Percentiles rank a stretch among this genome's conserved stretches.
Evolutionary conservation across 1,140 invertebrate genomes (phyloP).

Genomic region (Epicauta chinensis): DNA sequence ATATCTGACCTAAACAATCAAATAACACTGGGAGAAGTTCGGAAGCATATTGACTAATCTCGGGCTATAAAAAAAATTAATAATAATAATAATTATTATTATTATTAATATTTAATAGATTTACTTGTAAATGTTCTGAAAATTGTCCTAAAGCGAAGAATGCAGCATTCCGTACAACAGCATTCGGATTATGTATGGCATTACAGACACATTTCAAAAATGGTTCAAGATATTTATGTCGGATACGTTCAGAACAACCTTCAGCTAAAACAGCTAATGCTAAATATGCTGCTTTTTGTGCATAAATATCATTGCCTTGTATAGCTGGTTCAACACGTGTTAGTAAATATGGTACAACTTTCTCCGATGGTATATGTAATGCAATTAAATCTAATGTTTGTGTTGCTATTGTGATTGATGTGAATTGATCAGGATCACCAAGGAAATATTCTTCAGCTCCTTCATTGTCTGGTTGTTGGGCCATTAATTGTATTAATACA

Average conservation of each 20-base stretch:
- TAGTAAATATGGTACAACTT: conserved; percentile 65
- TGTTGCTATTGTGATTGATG: conserved; percentile 58
- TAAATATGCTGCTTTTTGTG: conserved; percentile 64
- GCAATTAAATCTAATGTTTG: conserved; percentile 73
- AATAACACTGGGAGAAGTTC: conserved; percentile 70
- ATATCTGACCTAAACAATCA: conserved; percentile 58
- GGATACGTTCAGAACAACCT: conserved; percentile 72
- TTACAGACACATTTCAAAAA: conserved; percentile 64
- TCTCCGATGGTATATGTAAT: conserved; percentile 69
- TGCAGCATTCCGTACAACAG: conserved; percentile 64
- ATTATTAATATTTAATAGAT: too few species aligned
- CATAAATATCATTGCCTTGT: conserved; percentile 50
- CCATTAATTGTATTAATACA: conserved; percentile 64
- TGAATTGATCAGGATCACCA: conserved; percentile 53
- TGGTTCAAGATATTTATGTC: conserved; percentile 61
- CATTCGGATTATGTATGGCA: conserved; percentile 59
- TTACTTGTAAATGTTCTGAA: conserved; percentile 76
- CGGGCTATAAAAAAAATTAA: too few species aligned
- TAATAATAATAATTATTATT: too few species aligned
- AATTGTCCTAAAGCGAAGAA: conserved; percentile 79
- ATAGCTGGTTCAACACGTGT: conserved; percentile 53
- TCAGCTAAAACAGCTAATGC: conserved; percentile 70
- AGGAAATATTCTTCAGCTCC: conserved; percentile 57
- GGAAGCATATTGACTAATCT: conserved; percentile 64
- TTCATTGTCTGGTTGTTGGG: conserved; percentile 50